Conservation (phyloP, 1,140 invertebrate species). For the Heliconius hermathena region DNA sequence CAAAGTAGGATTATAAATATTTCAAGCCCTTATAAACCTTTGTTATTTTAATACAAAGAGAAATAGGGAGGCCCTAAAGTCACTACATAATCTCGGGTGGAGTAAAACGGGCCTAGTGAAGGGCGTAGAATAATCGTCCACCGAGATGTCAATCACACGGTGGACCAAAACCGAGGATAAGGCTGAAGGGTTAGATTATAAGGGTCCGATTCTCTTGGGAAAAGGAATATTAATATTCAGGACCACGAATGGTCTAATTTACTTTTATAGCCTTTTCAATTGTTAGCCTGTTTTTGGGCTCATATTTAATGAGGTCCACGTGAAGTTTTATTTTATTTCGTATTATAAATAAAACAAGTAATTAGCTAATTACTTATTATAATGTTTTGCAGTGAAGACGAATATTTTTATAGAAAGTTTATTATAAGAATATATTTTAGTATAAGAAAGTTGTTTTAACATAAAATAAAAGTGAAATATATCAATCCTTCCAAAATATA, state of each 20-base stretch:
- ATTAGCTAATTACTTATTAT: not conserved
- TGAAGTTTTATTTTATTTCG: not conserved
- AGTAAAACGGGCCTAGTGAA: constrained; percentile 49
- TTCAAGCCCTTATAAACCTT: constrained; percentile 27
- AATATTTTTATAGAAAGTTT: no score
- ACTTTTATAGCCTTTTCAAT: constrained; percentile 64
- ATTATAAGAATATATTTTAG: no score
- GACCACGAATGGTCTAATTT: constrained; percentile 62
- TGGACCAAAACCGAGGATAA: constrained; percentile 57
- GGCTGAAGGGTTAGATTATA: constrained; percentile 77
- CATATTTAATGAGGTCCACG: constrained; percentile 2
- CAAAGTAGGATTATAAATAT: constrained; percentile 28
- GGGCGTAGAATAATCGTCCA: constrained; percentile 57
- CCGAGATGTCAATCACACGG: constrained; percentile 70
- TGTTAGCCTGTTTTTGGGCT: constrained; percentile 42
- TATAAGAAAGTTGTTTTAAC: no score
- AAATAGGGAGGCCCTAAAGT: constrained; percentile 48
- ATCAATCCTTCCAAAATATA: no score
- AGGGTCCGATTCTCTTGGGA: constrained; percentile 67
- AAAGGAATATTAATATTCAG: constrained; percentile 74
- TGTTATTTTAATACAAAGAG: constrained; percentile 38
- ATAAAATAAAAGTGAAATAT: no score
- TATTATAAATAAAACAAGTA: not conserved
- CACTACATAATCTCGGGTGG: constrained; percentile 59
- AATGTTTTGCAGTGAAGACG: not conserved